Conservation (phyloP, 2,797 vertebrate species). For the Prionace glauca region DNA sequence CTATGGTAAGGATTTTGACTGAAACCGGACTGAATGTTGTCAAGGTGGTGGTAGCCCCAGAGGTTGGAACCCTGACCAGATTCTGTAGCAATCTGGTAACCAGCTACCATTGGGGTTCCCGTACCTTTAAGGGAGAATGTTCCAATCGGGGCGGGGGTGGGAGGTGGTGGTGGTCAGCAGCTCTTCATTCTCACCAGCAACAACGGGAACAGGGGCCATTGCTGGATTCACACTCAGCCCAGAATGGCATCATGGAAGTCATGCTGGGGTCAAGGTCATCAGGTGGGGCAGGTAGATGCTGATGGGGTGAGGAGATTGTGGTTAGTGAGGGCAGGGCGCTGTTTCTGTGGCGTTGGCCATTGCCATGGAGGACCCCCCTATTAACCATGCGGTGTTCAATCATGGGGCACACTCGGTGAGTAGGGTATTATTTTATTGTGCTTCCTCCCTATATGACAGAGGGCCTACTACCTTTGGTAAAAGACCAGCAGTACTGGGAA, state of each 20-base stretch:
- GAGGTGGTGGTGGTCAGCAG: neutral
- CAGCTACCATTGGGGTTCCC: too few species aligned
- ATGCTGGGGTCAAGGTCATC: neutral
- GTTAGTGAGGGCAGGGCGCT: neutral
- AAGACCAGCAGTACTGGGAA: neutral
- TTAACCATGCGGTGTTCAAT: neutral
- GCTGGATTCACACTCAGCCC: neutral
- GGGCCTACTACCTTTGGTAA: too few species aligned
- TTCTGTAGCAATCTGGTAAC: too few species aligned
- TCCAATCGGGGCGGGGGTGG: too few species aligned
- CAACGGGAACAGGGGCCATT: neutral
- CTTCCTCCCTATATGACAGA: neutral
- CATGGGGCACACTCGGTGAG: neutral
- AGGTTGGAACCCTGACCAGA: too few species aligned
- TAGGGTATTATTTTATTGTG: neutral
- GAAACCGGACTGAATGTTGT: neutral
- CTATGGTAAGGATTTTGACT: neutral
- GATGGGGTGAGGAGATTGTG: too few species aligned
- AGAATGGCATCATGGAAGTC: too few species aligned
- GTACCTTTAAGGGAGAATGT: too few species aligned
- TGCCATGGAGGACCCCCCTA: too few species aligned
- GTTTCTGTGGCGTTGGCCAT: neutral
- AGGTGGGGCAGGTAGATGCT: neutral
- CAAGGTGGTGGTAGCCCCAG: too few species aligned
- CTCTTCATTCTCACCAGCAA: neutral